phyloP scores from a whole-genome alignment of 2,113 vertebrate genomes.

The Macroglossus sobrinus region DNA sequence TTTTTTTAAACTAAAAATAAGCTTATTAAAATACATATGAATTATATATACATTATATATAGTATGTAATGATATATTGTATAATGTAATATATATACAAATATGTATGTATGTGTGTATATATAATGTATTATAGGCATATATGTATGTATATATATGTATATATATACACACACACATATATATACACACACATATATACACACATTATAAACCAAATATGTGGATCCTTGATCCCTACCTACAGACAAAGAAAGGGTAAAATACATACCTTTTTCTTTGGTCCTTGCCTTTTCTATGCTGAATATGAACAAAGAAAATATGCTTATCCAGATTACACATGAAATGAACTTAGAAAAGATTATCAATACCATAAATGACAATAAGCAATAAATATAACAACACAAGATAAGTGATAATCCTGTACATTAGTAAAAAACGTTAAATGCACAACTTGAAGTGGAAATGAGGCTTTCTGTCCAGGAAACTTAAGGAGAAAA shows the following conservation, averaged over 20 bases:
- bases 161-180: too few relatives aligned
- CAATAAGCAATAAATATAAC: not conserved
- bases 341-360: not conserved
- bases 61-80: not conserved
- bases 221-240: not conserved
- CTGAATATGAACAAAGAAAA: not conserved
- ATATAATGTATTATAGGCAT: not conserved
- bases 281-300: not conserved
- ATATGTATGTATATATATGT: not conserved
- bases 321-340: not conserved
- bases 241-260: not conserved
- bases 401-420: not conserved
- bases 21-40: not conserved
- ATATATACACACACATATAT: too few relatives aligned
- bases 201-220: not conserved
- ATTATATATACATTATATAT: not conserved
- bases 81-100: not conserved
- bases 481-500: conserved; percentile 11
- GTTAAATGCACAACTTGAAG: not conserved
- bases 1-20: not conserved
- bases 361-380: not conserved
- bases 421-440: not conserved
- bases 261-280: not conserved
- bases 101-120: not conserved
- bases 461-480: not conserved